Evolutionary conservation across 2,113 vertebrate genomes (phyloP).

Genomic region (Poecilia latipinna): DNA sequence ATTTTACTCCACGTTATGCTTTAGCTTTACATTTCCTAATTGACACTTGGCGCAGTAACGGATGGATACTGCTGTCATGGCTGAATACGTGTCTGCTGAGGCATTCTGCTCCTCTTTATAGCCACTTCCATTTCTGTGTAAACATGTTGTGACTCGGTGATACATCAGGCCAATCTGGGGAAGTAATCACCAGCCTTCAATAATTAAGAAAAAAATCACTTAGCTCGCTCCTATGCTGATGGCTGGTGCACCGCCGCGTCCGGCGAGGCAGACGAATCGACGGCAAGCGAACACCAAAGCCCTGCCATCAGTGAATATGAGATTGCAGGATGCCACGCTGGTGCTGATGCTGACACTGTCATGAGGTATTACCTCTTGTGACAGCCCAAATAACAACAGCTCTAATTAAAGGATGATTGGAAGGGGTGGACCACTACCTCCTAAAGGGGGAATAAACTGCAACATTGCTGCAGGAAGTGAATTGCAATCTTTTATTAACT

Average conservation of each 20-base stretch:
- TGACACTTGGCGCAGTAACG: constrained; percentile 2
- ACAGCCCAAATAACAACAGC: constrained; percentile 73
- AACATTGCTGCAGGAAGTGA: constrained; percentile 66
- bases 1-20: background rate
- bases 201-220: constrained; percentile 9
- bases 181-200: constrained; percentile 36
- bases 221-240: constrained; percentile 13
- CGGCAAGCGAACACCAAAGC: constrained; percentile 31
- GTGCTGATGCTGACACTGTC: constrained; percentile 56
- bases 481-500: constrained; percentile 74
- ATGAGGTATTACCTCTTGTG: constrained; percentile 65
- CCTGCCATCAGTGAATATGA: constrained; percentile 63
- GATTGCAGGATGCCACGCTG: constrained; percentile 65
- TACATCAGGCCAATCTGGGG: constrained; percentile 28
- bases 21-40: constrained; percentile 1
- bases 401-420: constrained; percentile 78
- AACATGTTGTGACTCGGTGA: constrained; percentile 43
- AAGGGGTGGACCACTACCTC: constrained; percentile 61
- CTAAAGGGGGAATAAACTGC: constrained; percentile 72
- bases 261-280: constrained; percentile 29
- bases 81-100: constrained; percentile 42
- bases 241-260: constrained; percentile 31
- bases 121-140: constrained; percentile 31
- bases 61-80: constrained; percentile 31
- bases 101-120: constrained; percentile 33